phyloP scores from a whole-genome alignment of 2,888 invertebrate genomes.

The Hirtodrosophila alboralis region DNA sequence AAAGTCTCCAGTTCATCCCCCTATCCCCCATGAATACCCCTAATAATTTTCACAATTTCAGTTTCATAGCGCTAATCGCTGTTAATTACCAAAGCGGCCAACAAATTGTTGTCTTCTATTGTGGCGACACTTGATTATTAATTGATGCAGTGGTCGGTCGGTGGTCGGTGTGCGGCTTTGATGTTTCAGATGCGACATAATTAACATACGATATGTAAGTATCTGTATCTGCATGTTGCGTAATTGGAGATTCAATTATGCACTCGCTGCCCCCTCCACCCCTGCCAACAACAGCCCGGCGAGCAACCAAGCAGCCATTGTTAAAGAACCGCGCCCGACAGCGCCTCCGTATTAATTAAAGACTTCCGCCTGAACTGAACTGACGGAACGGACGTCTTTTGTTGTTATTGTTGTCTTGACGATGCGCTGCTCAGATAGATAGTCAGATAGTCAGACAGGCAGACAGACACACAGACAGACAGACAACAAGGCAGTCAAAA shows the following conservation, averaged over 20 bases:
- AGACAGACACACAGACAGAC: too few relatives aligned
- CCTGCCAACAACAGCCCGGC: too few relatives aligned
- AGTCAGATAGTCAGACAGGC: too few relatives aligned
- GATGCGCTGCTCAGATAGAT: constrained; percentile 39
- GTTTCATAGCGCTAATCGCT: constrained; percentile 25
- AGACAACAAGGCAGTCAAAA: constrained; percentile 20
- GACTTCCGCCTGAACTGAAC: constrained; percentile 65
- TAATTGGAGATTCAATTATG: constrained; percentile 73
- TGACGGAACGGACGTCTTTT: constrained; percentile 59
- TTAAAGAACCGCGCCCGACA: constrained; percentile 31
- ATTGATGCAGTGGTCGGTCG: constrained; percentile 34
- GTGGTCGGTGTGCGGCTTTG: constrained; percentile 36
- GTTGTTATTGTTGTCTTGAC: constrained; percentile 64
- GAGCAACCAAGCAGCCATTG: constrained; percentile 28
- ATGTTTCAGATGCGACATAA: constrained; percentile 31
- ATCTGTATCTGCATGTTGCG: constrained; percentile 47
- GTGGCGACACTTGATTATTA: constrained; percentile 44
- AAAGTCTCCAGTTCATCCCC: too few relatives aligned
- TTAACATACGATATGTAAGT: constrained; percentile 14
- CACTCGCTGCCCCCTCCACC: constrained; percentile 14
- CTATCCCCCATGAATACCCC: too few relatives aligned
- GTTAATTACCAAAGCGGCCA: constrained; percentile 27
- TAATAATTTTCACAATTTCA: constrained; percentile 27
- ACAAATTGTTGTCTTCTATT: constrained; percentile 23
- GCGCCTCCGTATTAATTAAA: constrained; percentile 69